Conservation (phyloP, 2,113 vertebrate genomes). For the Alexandromys fortis region DNA sequence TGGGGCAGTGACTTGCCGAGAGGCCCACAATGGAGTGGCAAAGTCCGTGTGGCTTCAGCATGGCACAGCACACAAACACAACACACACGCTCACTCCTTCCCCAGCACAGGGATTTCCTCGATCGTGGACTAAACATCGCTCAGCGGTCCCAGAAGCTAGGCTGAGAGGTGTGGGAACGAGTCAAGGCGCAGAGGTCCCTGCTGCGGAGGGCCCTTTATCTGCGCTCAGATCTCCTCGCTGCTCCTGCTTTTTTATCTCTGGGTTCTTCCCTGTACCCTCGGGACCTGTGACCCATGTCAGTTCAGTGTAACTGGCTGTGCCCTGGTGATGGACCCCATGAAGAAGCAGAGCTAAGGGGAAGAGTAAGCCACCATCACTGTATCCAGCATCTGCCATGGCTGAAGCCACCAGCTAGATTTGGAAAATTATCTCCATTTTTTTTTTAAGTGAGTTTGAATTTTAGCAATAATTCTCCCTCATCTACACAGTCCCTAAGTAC, state of each 20-base stretch:
- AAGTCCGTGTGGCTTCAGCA: background rate
- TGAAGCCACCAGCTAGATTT: background rate
- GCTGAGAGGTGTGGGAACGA: background rate
- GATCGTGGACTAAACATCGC: background rate
- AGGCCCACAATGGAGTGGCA: background rate
- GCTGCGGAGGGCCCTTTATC: too few species aligned
- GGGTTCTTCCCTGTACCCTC: background rate
- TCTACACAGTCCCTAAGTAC: background rate
- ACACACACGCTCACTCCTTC: background rate
- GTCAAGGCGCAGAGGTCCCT: too few species aligned
- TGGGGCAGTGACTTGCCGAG: background rate
- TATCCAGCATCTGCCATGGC: background rate
- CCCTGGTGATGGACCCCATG: background rate
- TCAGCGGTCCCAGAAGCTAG: background rate
- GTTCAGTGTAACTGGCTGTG: background rate
- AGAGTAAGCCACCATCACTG: background rate
- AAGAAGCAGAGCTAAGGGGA: background rate
- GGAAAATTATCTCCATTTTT: background rate
- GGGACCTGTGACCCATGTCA: background rate
- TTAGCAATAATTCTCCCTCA: background rate
- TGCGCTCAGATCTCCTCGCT: background rate
- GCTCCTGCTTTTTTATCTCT: background rate
- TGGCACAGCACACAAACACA: background rate
- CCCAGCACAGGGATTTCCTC: background rate
- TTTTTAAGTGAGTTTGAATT: conserved; percentile 1